Evolutionary conservation across 2,888 invertebrate genomes (phyloP).

Genomic region (Temnothorax rugatulus): DNA sequence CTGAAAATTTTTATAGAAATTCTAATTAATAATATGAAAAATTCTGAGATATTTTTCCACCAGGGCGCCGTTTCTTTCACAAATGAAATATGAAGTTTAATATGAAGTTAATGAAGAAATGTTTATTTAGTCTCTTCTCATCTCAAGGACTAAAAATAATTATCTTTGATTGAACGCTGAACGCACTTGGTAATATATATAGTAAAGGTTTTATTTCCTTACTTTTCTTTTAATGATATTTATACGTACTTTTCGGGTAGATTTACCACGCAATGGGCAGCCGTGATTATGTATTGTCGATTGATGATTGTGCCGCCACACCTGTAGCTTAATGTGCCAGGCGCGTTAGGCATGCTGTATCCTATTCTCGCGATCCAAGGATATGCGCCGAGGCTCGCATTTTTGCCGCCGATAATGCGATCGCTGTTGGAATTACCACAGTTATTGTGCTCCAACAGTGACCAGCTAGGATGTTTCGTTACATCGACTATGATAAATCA

Average conservation of each 20-base stretch:
- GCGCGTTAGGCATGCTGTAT: constrained; percentile 56
- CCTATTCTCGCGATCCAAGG: constrained; percentile 81
- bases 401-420: constrained; percentile 77
- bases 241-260: constrained; percentile 65
- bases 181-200: not conserved
- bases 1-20: too few relatives aligned
- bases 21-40: too few relatives aligned
- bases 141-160: not conserved
- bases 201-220: not conserved
- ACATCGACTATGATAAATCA: constrained; percentile 59
- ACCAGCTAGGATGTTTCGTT: constrained; percentile 87
- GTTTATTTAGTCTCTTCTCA: not conserved
- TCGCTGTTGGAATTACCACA: constrained; percentile 88
- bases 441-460: constrained; percentile 85
- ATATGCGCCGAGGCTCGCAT: constrained; percentile 76
- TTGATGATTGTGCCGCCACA: constrained; percentile 77
- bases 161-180: not conserved
- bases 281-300: constrained; percentile 75
- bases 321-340: constrained; percentile 18
- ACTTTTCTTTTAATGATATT: not conserved
- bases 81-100: not conserved
- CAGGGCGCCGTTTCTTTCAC: not conserved
- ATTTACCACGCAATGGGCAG: constrained; percentile 76
- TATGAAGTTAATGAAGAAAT: not conserved
- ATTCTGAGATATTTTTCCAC: too few relatives aligned